Evolutionary conservation across 2,797 vertebrate species (phyloP), one percentile per base, ranked within the genome.

Genomic region (Galago senegalensis): DNA sequence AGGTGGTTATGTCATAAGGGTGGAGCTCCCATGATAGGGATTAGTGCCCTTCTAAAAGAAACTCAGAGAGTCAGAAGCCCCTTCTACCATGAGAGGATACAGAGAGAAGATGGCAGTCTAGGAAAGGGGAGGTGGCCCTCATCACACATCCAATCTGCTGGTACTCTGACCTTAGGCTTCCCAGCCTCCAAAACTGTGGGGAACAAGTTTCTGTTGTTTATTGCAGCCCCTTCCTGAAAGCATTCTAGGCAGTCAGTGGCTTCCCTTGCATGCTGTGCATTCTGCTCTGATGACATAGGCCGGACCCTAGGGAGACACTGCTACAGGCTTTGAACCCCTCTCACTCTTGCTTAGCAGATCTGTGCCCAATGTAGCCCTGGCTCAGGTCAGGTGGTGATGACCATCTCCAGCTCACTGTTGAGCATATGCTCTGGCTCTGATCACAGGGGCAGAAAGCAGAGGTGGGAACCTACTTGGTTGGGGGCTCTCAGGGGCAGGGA

Each of bases 361-460:
- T 11, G 10, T 0, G 3, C 25, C 43, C 40, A 8, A 8, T 21
- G 43, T 56, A 23, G 49, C 29, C 40, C 83, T n/a, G 46, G 46
- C 77, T 46, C 0, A 0, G 6, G 37, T 40, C 25, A 60, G 58
- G 73, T 11, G 58, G 81, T 37, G n/a, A 43, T 0, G 20, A 18
- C 75, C 4, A 0, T n/a, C 21, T 63, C 43, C 10, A 43, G 46
- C 2, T 1, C 29, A 21, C 13, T 9, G 21, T 53, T 12, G 49
- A 49, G 34, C 29, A 40, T 0, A 23, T 0, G 0, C 34, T 31
- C 29, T 8, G 3, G 3, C 18, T 8, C 61, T 1, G 7, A 5
- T 12, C 5, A 53, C 37, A 43, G 46, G 73, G 4, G 23, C 16
- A 72, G n/a, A 82, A 29, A 87, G 34, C 14, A 18, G 76, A 67